phyloP scores from a whole-genome alignment of 2,113 vertebrate species.

The Cyanoramphus novaezelandiae region DNA sequence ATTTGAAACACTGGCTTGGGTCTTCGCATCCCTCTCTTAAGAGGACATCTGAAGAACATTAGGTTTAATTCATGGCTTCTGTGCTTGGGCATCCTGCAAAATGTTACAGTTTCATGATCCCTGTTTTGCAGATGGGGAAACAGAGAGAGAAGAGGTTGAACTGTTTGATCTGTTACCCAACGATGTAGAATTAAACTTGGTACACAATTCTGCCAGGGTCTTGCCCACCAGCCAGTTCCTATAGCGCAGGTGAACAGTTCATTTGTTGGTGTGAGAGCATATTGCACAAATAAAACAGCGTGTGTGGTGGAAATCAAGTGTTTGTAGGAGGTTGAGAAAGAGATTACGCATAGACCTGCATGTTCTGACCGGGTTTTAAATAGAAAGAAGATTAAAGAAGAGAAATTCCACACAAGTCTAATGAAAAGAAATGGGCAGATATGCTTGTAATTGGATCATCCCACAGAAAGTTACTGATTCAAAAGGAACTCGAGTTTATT shows the following conservation, averaged over 20 bases:
- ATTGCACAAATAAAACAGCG: neutral
- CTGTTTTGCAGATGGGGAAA: neutral
- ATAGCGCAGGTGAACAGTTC: neutral
- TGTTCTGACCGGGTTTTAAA: neutral
- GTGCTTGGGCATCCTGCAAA: neutral
- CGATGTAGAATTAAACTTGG: neutral
- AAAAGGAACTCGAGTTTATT: fast-evolving
- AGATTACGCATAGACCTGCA: fast-evolving
- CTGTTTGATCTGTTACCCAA: neutral
- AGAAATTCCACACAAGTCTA: neutral
- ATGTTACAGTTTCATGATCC: neutral
- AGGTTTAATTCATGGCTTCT: neutral
- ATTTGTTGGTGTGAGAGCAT: neutral
- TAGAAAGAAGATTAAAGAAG: neutral
- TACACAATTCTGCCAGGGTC: neutral
- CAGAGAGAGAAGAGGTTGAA: neutral
- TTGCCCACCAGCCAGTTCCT: neutral
- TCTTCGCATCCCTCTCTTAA: neutral
- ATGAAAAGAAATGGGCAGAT: fast-evolving
- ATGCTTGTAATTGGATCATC: neutral
- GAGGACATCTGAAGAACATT: neutral
- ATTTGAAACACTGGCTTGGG: neutral
- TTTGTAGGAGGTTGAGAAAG: neutral
- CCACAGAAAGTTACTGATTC: neutral
- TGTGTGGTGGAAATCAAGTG: neutral